A percentile compares a stretch with the other conserved stretches of the same genome.
Conservation (phyloP, 1,140 invertebrate genomes). For the Caenorhabditis brenneri region DNA sequence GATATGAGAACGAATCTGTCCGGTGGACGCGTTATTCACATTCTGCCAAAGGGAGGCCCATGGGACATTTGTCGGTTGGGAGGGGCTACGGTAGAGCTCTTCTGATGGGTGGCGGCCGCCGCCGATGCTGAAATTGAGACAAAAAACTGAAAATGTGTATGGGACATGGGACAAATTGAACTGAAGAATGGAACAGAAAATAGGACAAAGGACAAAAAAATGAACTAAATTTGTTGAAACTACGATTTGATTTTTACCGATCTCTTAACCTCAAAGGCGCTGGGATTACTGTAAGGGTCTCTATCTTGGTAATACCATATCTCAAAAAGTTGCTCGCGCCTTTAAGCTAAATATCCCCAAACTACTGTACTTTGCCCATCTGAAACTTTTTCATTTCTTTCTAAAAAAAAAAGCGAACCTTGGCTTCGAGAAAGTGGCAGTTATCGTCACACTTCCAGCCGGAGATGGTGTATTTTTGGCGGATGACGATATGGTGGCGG, state of each 20-base stretch:
- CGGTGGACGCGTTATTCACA: constrained; percentile 9
- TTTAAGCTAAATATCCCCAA: too few relatives aligned
- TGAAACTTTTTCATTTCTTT: too few relatives aligned
- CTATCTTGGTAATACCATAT: too few relatives aligned
- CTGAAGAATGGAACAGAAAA: too few relatives aligned
- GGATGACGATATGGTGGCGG: constrained; percentile 20
- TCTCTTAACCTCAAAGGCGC: too few relatives aligned
- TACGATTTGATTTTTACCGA: too few relatives aligned
- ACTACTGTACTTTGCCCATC: too few relatives aligned
- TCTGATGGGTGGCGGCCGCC: background rate
- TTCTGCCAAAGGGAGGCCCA: constrained; percentile 38
- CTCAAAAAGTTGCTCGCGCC: too few relatives aligned
- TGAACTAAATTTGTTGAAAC: too few relatives aligned
- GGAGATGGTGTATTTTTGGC: constrained; percentile 19
- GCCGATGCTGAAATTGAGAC: background rate
- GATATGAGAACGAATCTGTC: background rate
- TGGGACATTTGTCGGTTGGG: constrained; percentile 27
- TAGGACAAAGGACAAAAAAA: background rate
- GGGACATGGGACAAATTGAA: too few relatives aligned
- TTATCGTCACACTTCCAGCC: constrained; percentile 23
- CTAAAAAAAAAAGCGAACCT: too few relatives aligned
- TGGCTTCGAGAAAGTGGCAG: background rate
- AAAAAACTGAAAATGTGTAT: background rate
- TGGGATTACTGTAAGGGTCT: too few relatives aligned
- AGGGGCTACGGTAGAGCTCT: constrained; percentile 39